A percentile compares a stretch with the other conserved stretches of the same genome.
These are phyloP conservation scores for Rhegmatorhina hoffmannsi DNA, from an alignment of 2,113 vertebrate genomes.

Conservation along the genomic window DNA sequence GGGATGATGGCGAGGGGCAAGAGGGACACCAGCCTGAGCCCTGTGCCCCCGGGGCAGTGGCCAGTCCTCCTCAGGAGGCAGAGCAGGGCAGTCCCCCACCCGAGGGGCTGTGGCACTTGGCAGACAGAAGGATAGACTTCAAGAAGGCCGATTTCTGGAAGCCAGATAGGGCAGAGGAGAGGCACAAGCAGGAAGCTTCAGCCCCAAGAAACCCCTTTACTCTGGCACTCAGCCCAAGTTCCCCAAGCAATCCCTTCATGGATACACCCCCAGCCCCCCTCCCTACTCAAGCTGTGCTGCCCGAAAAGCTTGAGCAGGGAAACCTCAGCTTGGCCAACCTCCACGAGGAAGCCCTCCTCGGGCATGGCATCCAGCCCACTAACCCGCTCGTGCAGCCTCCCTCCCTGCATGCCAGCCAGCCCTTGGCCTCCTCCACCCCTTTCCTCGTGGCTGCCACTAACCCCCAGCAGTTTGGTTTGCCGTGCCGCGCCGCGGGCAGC, in stretches of 20 bases:
- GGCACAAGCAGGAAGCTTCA: background rate
- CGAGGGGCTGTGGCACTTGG: background rate
- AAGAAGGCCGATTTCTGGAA: conserved; percentile 67
- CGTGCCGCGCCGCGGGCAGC: conserved; percentile 54
- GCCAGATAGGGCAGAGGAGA: background rate
- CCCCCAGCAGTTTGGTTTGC: conserved; percentile 57
- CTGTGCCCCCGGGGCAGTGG: fast-evolving
- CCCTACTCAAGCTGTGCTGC: background rate
- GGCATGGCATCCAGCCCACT: conserved; percentile 57
- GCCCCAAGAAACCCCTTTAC: conserved; percentile 57
- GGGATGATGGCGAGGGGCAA: background rate
- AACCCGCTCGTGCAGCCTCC: conserved; percentile 46
- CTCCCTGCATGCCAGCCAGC: conserved; percentile 67
- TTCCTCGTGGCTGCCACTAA: conserved; percentile 63
- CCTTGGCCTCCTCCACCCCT: conserved; percentile 76
- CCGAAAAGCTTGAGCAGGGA: conserved; percentile 53
- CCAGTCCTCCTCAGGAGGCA: background rate
- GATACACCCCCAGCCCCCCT: background rate
- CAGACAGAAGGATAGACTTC: conserved; percentile 49
- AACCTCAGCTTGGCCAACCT: conserved; percentile 20
- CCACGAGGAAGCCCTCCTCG: conserved; percentile 1
- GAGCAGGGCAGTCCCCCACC: background rate
- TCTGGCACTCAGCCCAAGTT: background rate
- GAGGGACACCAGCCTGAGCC: background rate
- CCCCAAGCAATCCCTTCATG: conserved; percentile 56